A percentile compares a stretch with the other conserved stretches of the same genome.
phyloP scores from a whole-genome alignment of 37 sponge, comb jelly and placozoan genomes.

The Corticium candelabrum region DNA sequence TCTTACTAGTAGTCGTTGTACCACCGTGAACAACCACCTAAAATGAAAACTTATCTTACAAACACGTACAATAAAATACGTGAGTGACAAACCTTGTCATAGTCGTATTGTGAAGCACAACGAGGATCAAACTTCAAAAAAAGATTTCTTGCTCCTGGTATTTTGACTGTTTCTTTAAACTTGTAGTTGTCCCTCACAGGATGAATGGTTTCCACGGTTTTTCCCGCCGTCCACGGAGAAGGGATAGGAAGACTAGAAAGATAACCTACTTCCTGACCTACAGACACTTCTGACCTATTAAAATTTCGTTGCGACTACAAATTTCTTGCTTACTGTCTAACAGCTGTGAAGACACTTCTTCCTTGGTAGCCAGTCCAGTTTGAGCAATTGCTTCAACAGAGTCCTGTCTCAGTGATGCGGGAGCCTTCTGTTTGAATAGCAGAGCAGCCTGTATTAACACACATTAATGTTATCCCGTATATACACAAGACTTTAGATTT shows the following conservation, averaged over 20 bases:
- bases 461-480: background rate
- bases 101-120: slow-evolving; percentile 88
- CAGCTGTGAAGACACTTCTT: slow-evolving; percentile 1
- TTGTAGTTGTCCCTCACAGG: slow-evolving; percentile 95
- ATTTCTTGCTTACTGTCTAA: too few species aligned
- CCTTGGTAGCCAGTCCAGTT: background rate
- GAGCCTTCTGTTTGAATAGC: background rate
- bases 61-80: background rate
- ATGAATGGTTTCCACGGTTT: slow-evolving; percentile 80
- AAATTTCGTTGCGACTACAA: too few species aligned
- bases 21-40: slow-evolving; percentile 77
- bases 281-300: too few species aligned
- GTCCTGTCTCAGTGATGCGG: background rate
- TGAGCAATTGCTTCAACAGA: background rate
- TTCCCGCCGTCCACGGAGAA: slow-evolving; percentile 86
- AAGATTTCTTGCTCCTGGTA: slow-evolving; percentile 85
- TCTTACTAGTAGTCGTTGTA: slow-evolving; percentile 24
- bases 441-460: too few species aligned
- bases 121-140: slow-evolving; percentile 86
- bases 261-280: slow-evolving; percentile 12
- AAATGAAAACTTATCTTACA: background rate
- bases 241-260: slow-evolving; percentile 50
- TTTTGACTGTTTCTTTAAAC: slow-evolving; percentile 85
- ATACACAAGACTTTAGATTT: background rate
- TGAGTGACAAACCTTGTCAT: slow-evolving; percentile 51